A percentile compares a stretch with the other conserved stretches of the same genome.
Evolutionary conservation across 2,888 invertebrate species (phyloP).

Genomic region (Lysandra coridon): DNA sequence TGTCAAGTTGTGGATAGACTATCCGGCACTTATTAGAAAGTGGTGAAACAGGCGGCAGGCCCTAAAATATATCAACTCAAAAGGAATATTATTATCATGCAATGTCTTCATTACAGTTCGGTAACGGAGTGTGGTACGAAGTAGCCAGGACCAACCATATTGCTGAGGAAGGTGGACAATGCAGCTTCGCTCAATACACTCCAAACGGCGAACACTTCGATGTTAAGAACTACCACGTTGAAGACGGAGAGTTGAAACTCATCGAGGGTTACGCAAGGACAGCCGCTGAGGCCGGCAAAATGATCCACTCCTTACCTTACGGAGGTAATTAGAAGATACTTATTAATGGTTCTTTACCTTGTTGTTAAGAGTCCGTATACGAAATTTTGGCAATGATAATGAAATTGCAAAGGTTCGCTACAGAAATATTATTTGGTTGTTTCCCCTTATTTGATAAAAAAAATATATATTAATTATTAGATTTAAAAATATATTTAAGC

Average conservation of each 20-base stretch:
- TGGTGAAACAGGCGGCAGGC: too few relatives aligned
- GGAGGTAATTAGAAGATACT: conserved; percentile 51
- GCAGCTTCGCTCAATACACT: conserved; percentile 77
- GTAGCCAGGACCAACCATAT: conserved; percentile 40
- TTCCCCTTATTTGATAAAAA: too few relatives aligned
- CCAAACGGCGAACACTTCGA: conserved; percentile 61
- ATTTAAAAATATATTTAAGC: too few relatives aligned
- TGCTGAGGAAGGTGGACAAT: conserved; percentile 39
- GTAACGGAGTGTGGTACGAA: conserved; percentile 51
- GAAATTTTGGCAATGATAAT: too few relatives aligned
- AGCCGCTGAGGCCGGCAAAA: conserved; percentile 60
- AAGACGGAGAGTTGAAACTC: conserved; percentile 55
- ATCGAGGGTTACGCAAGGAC: conserved; percentile 64
- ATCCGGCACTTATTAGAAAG: too few relatives aligned
- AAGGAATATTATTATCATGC: not conserved
- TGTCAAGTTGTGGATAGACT: too few relatives aligned
- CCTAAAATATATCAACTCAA: too few relatives aligned
- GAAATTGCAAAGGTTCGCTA: too few relatives aligned
- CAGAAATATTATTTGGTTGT: too few relatives aligned
- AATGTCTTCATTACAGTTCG: conserved; percentile 47
- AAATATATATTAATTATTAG: too few relatives aligned
- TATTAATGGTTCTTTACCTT: too few relatives aligned
- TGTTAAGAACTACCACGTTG: conserved; percentile 62
- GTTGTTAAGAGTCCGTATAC: too few relatives aligned
- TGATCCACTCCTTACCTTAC: conserved; percentile 54